Base-by-base conservation (phyloP, 2,888 invertebrate genomes). In the Diarsia rubi region DNA sequence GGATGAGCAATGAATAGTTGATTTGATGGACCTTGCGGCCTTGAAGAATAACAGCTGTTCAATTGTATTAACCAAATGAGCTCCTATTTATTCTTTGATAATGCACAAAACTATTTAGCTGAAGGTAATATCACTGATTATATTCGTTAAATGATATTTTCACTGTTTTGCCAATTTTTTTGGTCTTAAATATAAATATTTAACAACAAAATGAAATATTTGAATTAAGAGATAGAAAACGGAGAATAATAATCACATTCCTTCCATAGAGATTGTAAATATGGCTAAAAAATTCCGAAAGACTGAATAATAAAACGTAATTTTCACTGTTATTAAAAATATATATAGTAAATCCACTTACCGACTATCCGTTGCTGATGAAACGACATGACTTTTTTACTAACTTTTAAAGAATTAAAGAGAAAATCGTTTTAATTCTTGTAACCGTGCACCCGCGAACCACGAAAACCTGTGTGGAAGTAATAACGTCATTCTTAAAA, bases 401-500 rank as follows among this genome's bases (percentile, higher is more conserved):
- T 52, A 66, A 62, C 27, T 42, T 72, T 59, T 73, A 76, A 73
- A 66, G 79, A 77, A 73, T 81, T 78, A 75, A 52, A 81, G 47
- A 66, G 65, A 70, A 79, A 83, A 79, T 65, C 70, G 69, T 71
- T 52, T n/a, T 78, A 79, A 79, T 80, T 68, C 69, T 64, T 31
- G 81, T 82, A 85, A 81, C 54, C 63, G 87, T 85, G 88, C 89
- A 89, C 86, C 86, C 83, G 75, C 90, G 80, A 73, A 74, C 83
- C 78, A 90, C 91, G 88, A 90, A 89, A 89, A 90, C 90, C 86
- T 86, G 90, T 92, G 94, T 93, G 87, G 93, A 92, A 93, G 90
- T 88, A 90, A 84, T 85, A 86, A 93, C 95, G 95, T 96, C 95
- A 96, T 94, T 90, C 93, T 94, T 95, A 95, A 95, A 95, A 94